Percentiles rank a stretch among this genome's conserved stretches.
These are phyloP conservation scores for Lytechinus pictus DNA, from an alignment of 35 echinoderm and acorn worm species.

Conservation along the genomic window DNA sequence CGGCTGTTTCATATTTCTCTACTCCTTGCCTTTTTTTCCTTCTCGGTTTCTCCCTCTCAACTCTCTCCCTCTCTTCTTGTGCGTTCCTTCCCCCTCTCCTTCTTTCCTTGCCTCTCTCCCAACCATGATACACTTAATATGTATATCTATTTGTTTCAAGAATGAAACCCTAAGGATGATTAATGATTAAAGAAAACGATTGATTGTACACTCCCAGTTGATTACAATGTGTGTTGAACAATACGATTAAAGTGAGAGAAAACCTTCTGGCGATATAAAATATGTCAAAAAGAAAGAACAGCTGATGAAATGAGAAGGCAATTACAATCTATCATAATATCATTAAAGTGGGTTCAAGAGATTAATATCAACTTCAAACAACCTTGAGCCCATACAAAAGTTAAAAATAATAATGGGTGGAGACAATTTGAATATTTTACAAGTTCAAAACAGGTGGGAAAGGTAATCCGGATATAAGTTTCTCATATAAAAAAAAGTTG, in stretches of 20 bases:
- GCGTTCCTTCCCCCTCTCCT: background rate
- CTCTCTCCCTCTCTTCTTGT: background rate
- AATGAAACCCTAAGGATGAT: background rate
- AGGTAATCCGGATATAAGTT: too few relatives aligned
- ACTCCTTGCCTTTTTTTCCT: background rate
- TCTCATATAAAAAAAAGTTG: too few relatives aligned
- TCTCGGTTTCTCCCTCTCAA: background rate
- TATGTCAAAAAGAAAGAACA: background rate
- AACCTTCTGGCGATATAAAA: background rate
- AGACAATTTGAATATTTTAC: background rate
- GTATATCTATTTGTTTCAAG: background rate
- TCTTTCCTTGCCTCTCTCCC: background rate
- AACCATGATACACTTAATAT: background rate
- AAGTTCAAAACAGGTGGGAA: background rate
- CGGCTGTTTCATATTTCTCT: background rate
- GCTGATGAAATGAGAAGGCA: background rate
- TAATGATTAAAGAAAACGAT: background rate
- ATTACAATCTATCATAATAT: background rate
- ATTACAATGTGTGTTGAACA: background rate
- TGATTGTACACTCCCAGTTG: background rate
- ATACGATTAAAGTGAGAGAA: background rate
- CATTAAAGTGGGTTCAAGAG: background rate
- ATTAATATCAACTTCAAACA: background rate
- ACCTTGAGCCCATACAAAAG: too few relatives aligned
- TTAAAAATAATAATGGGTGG: background rate